Evolutionary conservation across 2,888 invertebrate species (phyloP), one percentile per base, ranked within the genome.

Genomic region (Melolontha melolontha): DNA sequence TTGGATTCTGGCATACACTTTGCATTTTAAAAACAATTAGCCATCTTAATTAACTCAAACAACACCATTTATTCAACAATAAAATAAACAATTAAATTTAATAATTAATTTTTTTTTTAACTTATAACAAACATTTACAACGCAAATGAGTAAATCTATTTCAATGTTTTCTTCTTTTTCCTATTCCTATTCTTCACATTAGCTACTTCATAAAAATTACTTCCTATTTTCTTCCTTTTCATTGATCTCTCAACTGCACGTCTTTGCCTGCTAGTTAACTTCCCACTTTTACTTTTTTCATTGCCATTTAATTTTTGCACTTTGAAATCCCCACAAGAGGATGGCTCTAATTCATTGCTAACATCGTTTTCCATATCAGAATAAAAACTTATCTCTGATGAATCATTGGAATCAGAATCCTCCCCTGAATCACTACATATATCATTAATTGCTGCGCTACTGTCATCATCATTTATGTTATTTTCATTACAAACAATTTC

Each of bases 111-210:
- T 49, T 6, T 22, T 22, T 17, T 47, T 10, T 41, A 42, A 27
- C 14, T 39, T 47, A 47, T 14, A 62, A 54, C 29, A 47, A 22
- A 59, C 6, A 39, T 29, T 12, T 47, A 14, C 17, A 52, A 22
- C 34, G 12, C n/a, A 22, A 29, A 29, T 10, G 29, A 22, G 10
- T 6, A 14, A 47, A 41, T 11, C 1, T 34, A 62, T 62, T 11
- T 34, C 5, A 10, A 10, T 41, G 14, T n/a, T 75, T 83, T 87
- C 76, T 89, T 92, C 79, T 90, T 91, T 79, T 89, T 88, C 72
- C 92, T 89, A 84, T 93, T 94, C 74, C 91, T 89, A 82, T 95
- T 95, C 81, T 95, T 95, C 63, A 95, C 95, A 86, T 96, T 95
- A 8, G 92, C 87, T 34, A 92, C 89, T 87, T 94, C 94, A 82